Conservation (phyloP, 2,797 vertebrate genomes). For the Acrocephalus scirpaceus region DNA sequence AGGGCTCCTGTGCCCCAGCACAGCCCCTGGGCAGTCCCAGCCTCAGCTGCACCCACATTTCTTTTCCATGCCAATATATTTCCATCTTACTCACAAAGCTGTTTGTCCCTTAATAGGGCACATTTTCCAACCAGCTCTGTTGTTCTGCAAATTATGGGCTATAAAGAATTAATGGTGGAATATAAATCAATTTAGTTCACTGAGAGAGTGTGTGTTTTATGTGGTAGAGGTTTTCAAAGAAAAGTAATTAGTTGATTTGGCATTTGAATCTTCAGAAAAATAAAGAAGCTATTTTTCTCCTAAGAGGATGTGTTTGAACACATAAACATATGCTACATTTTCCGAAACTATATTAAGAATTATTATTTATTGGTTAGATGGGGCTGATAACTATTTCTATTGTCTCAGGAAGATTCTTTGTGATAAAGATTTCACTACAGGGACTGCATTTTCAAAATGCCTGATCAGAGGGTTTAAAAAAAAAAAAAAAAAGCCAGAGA, state of each 20-base stretch:
- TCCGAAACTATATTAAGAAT: not conserved
- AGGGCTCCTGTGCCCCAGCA: not conserved
- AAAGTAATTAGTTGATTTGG: conserved; percentile 62
- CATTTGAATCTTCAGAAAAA: conserved; percentile 69
- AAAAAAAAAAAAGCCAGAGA: not conserved
- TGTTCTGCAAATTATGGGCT: conserved; percentile 49
- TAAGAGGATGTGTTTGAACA: conserved; percentile 35
- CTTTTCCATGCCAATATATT: not conserved
- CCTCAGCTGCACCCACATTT: not conserved
- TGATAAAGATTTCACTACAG: not conserved
- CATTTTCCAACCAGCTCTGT: conserved; percentile 4
- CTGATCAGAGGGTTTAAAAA: not conserved
- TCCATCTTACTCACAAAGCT: not conserved
- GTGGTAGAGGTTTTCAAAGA: conserved; percentile 58
- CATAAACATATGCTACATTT: not conserved
- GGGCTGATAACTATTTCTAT: not conserved
- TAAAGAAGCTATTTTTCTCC: conserved; percentile 48
- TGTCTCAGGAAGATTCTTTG: not conserved
- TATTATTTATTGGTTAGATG: not conserved
- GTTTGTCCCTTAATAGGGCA: not conserved
- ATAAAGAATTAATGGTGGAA: conserved; percentile 58
- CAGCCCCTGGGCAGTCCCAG: not conserved
- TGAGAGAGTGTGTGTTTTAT: not conserved
- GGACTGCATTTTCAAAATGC: not conserved
- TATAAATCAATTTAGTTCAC: conserved; percentile 62